Evolutionary conservation across 2,113 vertebrate genomes (phyloP).

Genomic region (Corythornis cristatus): DNA sequence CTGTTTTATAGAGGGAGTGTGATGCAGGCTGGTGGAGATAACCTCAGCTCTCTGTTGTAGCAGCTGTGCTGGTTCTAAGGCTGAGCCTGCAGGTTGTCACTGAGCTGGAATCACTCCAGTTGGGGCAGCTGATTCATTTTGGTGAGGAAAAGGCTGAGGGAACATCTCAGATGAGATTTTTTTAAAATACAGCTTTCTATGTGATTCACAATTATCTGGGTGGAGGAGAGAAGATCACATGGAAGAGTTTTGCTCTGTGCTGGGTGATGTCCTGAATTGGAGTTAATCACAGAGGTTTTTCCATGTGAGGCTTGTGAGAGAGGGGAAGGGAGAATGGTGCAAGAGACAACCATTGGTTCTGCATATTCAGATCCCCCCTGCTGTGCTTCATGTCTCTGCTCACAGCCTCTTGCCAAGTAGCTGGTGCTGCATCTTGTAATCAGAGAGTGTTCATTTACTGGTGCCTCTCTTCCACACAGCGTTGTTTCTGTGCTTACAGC

Average conservation of each 20-base stretch:
- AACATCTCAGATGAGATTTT: neutral
- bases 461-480: neutral
- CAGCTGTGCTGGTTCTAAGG: constrained; percentile 20
- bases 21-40: neutral
- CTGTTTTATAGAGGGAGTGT: neutral
- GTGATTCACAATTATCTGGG: neutral
- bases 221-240: neutral
- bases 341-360: neutral
- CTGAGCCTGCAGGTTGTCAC: constrained; percentile 55
- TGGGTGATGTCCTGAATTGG: neutral
- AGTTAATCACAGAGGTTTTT: neutral
- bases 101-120: neutral
- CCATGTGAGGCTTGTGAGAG: neutral
- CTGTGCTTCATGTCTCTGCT: neutral
- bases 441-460: constrained; percentile 27
- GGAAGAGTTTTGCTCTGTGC: neutral
- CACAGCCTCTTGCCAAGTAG: neutral
- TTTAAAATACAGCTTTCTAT: neutral
- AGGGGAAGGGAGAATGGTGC: neutral
- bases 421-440: constrained; percentile 34
- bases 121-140: neutral
- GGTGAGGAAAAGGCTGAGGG: neutral
- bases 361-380: neutral
- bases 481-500: neutral
- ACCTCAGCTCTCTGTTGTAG: constrained; percentile 20